Evolutionary conservation across 1,140 invertebrate genomes (phyloP), one percentile per base, ranked within the genome.

Genomic region (Charaxes varanes): DNA sequence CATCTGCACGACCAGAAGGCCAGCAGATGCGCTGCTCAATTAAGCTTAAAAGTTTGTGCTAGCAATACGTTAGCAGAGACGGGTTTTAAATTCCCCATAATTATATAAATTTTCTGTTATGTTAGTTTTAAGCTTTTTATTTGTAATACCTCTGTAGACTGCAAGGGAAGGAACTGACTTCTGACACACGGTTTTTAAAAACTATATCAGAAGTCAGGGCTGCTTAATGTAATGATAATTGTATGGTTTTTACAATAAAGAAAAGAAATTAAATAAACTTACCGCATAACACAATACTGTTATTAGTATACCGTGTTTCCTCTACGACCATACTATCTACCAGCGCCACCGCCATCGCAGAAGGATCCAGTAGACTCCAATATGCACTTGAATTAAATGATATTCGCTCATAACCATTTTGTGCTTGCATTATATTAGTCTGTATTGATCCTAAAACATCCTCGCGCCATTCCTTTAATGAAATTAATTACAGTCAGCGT

Each of bases 281-380:
- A 76, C 73, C 64, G 42, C 62, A 69, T 3, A 69, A 49, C 27
- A 51, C 28, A 34, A 79, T 65, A 22, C 41, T 42, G 24, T 65
- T 62, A 2, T 53, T 43, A 1, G 60, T 44, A 34, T 52, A 47
- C 14, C 31, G 61, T 1, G 27, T 33, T 2, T 76, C 63, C 6
- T 50, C 41, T 8, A 71, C 47, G 0, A 74, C 41, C 2, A 12
- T 1, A 3, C 19, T 24, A 1, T 53, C 36, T 4, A 64, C 27
- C 3, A 73, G 32, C 0, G 46, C 58, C 1, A 68, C 42, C 0
- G 63, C 61, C 43, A 67, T 59, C 0, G 60, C 69, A 0, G 55
- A 54, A 0, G 70, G 66, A 23, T 79, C 74, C 16, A 76, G 18
- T 1, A 54, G 10, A 2, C 19, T 10, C 67, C 67, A 71, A 2